Evolutionary conservation across 2,113 vertebrate species (phyloP).

Genomic region (Tragelaphus buxtoni): DNA sequence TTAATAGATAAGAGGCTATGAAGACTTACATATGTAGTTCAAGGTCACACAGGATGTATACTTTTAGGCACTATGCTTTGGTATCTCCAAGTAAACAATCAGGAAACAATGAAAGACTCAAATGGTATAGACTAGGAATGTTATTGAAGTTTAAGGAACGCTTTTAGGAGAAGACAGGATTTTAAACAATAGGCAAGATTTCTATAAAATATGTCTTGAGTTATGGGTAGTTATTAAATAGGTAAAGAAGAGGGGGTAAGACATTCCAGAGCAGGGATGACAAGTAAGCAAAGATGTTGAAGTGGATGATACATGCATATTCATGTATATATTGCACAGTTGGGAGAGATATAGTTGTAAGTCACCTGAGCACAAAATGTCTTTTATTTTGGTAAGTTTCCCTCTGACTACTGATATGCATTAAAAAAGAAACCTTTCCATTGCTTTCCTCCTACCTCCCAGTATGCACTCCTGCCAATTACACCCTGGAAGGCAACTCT

Average conservation of each 20-base stretch:
- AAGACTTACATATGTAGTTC: neutral
- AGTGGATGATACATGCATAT: neutral
- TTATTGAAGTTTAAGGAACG: slow-evolving; percentile 16
- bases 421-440: neutral
- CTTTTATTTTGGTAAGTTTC: slow-evolving; percentile 39
- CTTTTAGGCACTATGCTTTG: neutral
- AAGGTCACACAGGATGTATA: neutral
- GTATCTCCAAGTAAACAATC: neutral
- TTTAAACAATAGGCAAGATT: slow-evolving; percentile 17
- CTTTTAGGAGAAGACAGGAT: neutral
- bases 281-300: slow-evolving; percentile 21
- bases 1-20: neutral
- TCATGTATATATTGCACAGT: neutral
- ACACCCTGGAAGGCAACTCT: slow-evolving; percentile 28
- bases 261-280: neutral
- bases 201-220: neutral
- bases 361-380: neutral
- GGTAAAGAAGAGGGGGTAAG: neutral
- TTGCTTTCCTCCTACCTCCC: neutral
- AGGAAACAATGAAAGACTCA: slow-evolving; percentile 13
- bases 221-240: neutral
- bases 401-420: neutral
- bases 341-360: neutral
- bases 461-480: neutral
- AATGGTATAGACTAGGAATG: neutral